Percentiles rank a stretch among this genome's conserved stretches.
phyloP scores from a whole-genome alignment of 2,113 vertebrate genomes.

The Eublepharis macularius region DNA sequence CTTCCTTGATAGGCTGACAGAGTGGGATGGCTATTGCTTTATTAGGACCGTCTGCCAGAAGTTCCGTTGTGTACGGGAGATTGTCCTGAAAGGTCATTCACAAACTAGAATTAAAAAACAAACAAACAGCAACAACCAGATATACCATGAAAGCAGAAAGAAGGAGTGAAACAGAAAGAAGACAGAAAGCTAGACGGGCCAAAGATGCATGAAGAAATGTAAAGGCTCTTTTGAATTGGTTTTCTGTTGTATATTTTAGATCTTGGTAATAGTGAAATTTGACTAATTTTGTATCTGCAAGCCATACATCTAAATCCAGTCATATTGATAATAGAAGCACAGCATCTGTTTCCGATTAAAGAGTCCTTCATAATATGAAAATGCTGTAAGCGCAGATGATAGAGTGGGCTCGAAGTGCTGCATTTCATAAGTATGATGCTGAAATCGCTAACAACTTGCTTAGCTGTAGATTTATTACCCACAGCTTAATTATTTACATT shows the following conservation, averaged over 20 bases:
- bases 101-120: too few species aligned
- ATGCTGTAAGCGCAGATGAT: constrained; percentile 60
- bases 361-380: constrained; percentile 71
- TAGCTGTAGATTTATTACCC: constrained; percentile 56
- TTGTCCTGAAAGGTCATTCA: too few species aligned
- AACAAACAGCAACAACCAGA: too few species aligned
- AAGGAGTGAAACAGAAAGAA: background rate
- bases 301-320: constrained; percentile 72
- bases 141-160: background rate
- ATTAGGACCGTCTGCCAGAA: background rate
- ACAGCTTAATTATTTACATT: constrained; percentile 43
- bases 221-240: constrained; percentile 43
- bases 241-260: constrained; percentile 62
- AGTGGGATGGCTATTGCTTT: background rate
- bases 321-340: constrained; percentile 66
- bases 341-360: constrained; percentile 73
- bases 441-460: constrained; percentile 58
- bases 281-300: constrained; percentile 76
- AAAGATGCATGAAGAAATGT: background rate
- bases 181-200: background rate
- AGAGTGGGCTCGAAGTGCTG: constrained; percentile 59
- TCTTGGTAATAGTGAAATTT: constrained; percentile 70
- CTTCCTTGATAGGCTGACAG: background rate
- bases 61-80: background rate
- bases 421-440: constrained; percentile 49